These are phyloP conservation scores for Lymantria dispar DNA, from an alignment of 2,888 invertebrate species.

Conservation along the genomic window DNA sequence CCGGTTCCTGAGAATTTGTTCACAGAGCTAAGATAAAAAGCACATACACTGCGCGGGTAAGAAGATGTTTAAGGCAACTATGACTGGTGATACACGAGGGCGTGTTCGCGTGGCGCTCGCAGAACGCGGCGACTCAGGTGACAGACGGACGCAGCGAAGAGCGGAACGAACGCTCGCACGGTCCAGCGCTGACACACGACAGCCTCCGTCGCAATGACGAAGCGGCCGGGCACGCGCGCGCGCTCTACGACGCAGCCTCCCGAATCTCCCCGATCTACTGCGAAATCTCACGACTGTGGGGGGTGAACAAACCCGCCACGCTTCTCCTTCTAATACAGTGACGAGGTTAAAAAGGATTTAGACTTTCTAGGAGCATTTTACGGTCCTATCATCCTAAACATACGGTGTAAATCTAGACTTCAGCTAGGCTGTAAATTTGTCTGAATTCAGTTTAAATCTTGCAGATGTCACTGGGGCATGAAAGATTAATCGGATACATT, in stretches of 20 bases:
- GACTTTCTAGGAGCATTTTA: conserved; percentile 72
- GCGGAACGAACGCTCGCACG: conserved; percentile 70
- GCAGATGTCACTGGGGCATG: conserved; percentile 9
- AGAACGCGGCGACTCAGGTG: conserved; percentile 45
- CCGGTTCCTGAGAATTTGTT: conserved; percentile 85
- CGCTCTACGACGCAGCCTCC: conserved; percentile 75
- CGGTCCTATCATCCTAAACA: conserved; percentile 62
- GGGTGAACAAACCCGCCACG: conserved; percentile 79
- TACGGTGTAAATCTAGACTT: conserved; percentile 47
- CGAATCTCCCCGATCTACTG: conserved; percentile 63
- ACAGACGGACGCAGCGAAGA: conserved; percentile 50
- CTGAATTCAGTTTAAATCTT: conserved; percentile 27
- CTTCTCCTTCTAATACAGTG: conserved; percentile 77
- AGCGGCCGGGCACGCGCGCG: conserved; percentile 81
- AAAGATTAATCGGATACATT: conserved; percentile 10
- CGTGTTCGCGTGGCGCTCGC: conserved; percentile 38
- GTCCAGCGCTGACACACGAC: conserved; percentile 78
- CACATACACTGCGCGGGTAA: conserved; percentile 80
- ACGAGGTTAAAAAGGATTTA: conserved; percentile 79
- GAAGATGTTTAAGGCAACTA: neutral
- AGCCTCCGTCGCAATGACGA: conserved; percentile 81
- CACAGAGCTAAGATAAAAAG: conserved; percentile 81
- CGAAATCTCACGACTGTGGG: conserved; percentile 64
- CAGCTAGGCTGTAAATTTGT: conserved; percentile 37
- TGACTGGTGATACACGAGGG: conserved; percentile 33